A percentile compares a stretch with the other conserved stretches of the same genome.
Conservation (phyloP, 1,140 invertebrate species). For the Tetraneura akinire region DNA sequence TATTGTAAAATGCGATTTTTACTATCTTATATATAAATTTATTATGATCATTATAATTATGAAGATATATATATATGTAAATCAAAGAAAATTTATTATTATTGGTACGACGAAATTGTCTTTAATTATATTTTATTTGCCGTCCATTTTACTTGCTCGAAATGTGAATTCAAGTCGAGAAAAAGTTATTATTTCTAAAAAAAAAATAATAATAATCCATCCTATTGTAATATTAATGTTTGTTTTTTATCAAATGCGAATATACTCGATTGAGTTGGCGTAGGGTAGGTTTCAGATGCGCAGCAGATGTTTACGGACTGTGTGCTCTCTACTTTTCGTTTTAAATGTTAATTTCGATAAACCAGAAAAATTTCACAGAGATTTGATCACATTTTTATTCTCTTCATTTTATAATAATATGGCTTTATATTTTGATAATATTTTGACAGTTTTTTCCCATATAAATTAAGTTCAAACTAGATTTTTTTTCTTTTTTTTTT, state of each 20-base stretch:
- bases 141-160: no score
- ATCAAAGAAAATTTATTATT: no score
- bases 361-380: slow-evolving; percentile 6
- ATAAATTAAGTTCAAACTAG: not conserved
- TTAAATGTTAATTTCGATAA: slow-evolving; percentile 49
- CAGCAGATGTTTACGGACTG: slow-evolving; percentile 22
- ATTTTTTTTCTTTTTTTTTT: not conserved
- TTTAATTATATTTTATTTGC: not conserved
- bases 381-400: not conserved
- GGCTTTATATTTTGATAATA: slow-evolving; percentile 8
- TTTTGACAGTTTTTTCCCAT: not conserved
- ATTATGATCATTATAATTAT: no score
- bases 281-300: not conserved
- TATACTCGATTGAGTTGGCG: not conserved
- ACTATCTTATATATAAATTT: no score
- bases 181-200: not conserved
- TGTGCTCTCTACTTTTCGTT: slow-evolving; percentile 27
- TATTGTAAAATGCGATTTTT: no score
- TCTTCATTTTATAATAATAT: no score
- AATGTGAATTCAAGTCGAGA: no score
- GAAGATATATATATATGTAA: no score
- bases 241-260: not conserved
- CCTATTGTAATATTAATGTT: slow-evolving; percentile 30
- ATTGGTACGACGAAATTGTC: slow-evolving; percentile 2
- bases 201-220: not conserved